Evolutionary conservation across 1,140 invertebrate genomes (phyloP).

Genomic region (Parapsyche elsis): DNA sequence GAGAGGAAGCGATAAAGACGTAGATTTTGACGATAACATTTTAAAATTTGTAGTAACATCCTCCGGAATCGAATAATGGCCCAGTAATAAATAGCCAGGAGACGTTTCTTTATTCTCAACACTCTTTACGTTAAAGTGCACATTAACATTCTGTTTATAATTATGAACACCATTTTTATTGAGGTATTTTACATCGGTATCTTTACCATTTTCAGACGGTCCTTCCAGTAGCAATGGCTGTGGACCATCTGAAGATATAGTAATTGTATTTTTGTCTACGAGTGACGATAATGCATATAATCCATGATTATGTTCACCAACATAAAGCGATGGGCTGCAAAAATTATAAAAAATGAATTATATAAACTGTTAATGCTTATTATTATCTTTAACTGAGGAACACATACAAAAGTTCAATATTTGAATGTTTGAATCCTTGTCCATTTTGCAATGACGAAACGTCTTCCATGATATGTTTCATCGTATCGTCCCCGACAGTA

Average conservation of each 20-base stretch:
- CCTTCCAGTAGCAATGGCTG: conserved; percentile 77
- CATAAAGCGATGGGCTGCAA: conserved; percentile 89
- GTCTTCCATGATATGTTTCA: conserved; percentile 77
- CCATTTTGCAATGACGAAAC: conserved; percentile 72
- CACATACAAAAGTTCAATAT: conserved; percentile 82
- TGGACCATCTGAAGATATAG: conserved; percentile 73
- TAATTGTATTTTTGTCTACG: conserved; percentile 85
- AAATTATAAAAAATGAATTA: conserved; percentile 55
- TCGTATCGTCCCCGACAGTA: conserved; percentile 87
- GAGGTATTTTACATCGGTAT: conserved; percentile 58
- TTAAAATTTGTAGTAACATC: conserved; percentile 58
- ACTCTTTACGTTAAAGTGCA: conserved; percentile 65
- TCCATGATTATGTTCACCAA: conserved; percentile 89
- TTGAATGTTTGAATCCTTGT: conserved; percentile 67
- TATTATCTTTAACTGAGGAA: not conserved
- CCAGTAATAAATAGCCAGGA: conserved; percentile 68
- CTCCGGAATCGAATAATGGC: conserved; percentile 86
- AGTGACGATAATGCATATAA: conserved; percentile 92
- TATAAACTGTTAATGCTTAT: conserved; percentile 68
- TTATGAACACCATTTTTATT: conserved; percentile 57
- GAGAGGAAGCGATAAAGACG: conserved; percentile 31
- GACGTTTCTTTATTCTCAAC: conserved; percentile 61
- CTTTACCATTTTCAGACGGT: conserved; percentile 62
- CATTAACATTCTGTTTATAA: conserved; percentile 65
- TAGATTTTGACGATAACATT: conserved; percentile 54